phyloP scores from a whole-genome alignment of 2,113 vertebrate species.

The Cyprinodon tularosa region DNA sequence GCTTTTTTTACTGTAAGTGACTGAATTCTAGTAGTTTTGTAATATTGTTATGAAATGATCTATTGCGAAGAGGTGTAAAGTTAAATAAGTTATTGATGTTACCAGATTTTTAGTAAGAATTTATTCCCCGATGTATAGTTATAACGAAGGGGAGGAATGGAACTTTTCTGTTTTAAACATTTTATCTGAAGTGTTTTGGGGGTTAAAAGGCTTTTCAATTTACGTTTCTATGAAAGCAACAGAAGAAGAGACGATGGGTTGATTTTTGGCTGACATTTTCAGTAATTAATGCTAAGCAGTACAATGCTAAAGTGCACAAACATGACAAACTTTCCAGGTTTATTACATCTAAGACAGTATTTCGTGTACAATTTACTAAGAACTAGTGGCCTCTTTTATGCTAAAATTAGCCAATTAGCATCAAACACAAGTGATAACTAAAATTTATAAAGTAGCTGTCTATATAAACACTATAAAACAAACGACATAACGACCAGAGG shows the following conservation, averaged over 20 bases:
- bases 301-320: not conserved
- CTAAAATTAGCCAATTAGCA: constrained; percentile 9
- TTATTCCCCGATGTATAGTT: constrained; percentile 44
- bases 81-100: constrained; percentile 68
- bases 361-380: not conserved
- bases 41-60: constrained; percentile 62
- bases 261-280: constrained; percentile 26
- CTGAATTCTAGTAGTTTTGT: constrained; percentile 70
- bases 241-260: not conserved
- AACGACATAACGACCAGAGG: no score
- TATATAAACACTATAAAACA: not conserved
- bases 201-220: constrained; percentile 30
- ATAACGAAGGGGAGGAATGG: constrained; percentile 5
- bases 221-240: constrained; percentile 31
- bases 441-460: not conserved
- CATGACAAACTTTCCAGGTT: constrained; percentile 6
- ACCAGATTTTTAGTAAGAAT: constrained; percentile 48
- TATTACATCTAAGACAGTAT: not conserved
- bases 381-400: not conserved
- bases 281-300: not conserved
- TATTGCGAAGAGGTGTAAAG: constrained; percentile 60
- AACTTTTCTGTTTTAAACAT: constrained; percentile 33
- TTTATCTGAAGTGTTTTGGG: constrained; percentile 14
- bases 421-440: not conserved
- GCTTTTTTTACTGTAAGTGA: constrained; percentile 58